Evolutionary conservation across 1,140 invertebrate species (phyloP).

Genomic region (Atta colombica): DNA sequence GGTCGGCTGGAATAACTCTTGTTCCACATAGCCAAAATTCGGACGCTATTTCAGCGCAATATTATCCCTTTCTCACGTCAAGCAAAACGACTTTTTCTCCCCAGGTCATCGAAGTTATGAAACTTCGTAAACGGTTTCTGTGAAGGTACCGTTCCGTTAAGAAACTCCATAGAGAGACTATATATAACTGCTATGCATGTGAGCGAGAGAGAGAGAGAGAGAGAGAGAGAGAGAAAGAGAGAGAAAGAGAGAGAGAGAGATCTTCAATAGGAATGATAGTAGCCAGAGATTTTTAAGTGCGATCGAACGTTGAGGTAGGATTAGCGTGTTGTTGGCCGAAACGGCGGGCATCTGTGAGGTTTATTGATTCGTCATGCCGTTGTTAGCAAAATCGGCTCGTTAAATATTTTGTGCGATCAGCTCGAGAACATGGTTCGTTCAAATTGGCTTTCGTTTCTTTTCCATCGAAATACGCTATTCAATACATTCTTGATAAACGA

Average conservation of each 20-base stretch:
- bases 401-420: constrained; percentile 55
- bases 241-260: constrained; percentile 15
- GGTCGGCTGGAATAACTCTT: constrained; percentile 7
- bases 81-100: constrained; percentile 14
- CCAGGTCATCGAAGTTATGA: constrained; percentile 22
- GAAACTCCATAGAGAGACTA: constrained; percentile 58
- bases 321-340: constrained; percentile 69
- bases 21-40: background rate
- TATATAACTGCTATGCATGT: constrained; percentile 52
- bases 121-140: constrained; percentile 13
- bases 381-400: constrained; percentile 52
- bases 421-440: constrained; percentile 61
- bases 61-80: background rate
- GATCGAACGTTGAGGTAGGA: constrained; percentile 59
- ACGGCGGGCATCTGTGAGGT: constrained; percentile 46
- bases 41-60: constrained; percentile 43
- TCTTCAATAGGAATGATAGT: constrained; percentile 24
- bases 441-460: background rate
- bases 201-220: constrained; percentile 54
- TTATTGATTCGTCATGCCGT: constrained; percentile 58
- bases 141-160: background rate
- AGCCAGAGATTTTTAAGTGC: constrained; percentile 62
- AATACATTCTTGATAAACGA: background rate
- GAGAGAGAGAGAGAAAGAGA: constrained; percentile 47
- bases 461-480: background rate